These are phyloP conservation scores for Caenorhabditis japonica DNA, from an alignment of 2,888 invertebrate species.

Conservation along the genomic window DNA sequence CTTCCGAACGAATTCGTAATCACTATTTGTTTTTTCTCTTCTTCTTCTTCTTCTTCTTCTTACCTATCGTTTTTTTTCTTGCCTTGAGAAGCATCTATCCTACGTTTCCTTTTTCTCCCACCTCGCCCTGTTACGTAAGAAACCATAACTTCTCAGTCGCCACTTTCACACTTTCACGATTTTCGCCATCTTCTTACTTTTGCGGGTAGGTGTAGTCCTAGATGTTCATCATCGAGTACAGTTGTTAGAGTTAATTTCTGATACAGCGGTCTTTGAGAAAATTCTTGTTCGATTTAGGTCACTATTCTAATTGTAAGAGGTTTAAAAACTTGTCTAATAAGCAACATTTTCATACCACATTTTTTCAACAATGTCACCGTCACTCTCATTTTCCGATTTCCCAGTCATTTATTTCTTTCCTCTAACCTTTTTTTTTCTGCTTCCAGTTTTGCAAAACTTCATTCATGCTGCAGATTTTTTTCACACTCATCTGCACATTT, in stretches of 20 bases:
- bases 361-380: conserved; percentile 8
- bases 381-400: too few relatives aligned
- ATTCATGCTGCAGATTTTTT: too few relatives aligned
- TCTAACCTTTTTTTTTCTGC: background rate
- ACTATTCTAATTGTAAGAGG: conserved; percentile 16
- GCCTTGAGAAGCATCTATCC: conserved; percentile 40
- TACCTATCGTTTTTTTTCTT: conserved; percentile 26
- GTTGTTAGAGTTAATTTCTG: background rate
- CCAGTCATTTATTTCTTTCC: conserved; percentile 23
- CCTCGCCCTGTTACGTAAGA: conserved; percentile 45
- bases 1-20: conserved; percentile 22
- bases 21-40: conserved; percentile 33
- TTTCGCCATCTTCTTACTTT: conserved; percentile 15
- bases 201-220: conserved; percentile 15
- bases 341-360: conserved; percentile 36
- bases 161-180: conserved; percentile 37
- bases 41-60: too few relatives aligned
- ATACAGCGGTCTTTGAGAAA: too few relatives aligned
- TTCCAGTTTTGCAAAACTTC: too few relatives aligned
- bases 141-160: conserved; percentile 44
- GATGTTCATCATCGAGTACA: background rate
- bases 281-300: conserved; percentile 32
- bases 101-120: conserved; percentile 6
- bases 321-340: conserved; percentile 47
- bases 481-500: too few relatives aligned